Percentiles rank a stretch among this genome's conserved stretches.
These are phyloP conservation scores for Dynastes tityus DNA, from an alignment of 2,888 invertebrate species.

Conservation along the genomic window DNA sequence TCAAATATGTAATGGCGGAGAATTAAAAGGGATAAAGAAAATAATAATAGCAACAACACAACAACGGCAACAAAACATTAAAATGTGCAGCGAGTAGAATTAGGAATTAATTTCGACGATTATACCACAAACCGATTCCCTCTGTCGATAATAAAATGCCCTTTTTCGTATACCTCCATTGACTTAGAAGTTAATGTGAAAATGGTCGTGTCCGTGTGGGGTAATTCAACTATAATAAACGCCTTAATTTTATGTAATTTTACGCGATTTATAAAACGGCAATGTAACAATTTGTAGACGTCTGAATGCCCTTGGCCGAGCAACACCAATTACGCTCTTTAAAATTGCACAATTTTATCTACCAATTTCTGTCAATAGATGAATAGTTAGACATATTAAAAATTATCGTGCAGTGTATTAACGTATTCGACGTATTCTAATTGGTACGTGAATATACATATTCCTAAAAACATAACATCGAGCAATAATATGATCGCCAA, in stretches of 20 bases:
- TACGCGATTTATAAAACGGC: conserved; percentile 41
- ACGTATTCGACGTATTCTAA: no score
- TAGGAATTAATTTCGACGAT: conserved; percentile 50
- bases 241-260: conserved; percentile 50
- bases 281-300: conserved; percentile 45
- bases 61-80: conserved; percentile 42
- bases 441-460: no score
- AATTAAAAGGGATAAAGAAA: conserved; percentile 43
- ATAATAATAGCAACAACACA: conserved; percentile 32
- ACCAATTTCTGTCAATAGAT: no score
- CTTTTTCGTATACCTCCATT: conserved; percentile 35
- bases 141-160: conserved; percentile 35
- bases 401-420: no score
- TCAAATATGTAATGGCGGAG: conserved; percentile 47
- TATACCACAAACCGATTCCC: conserved; percentile 37
- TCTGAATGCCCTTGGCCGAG: conserved; percentile 18
- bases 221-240: conserved; percentile 45
- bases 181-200: conserved; percentile 28
- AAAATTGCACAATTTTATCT: conserved; percentile 3
- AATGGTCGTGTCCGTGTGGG: conserved; percentile 25
- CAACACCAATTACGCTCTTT: conserved; percentile 1
- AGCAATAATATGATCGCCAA: no score
- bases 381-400: no score
- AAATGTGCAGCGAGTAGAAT: conserved; percentile 43
- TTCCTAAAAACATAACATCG: no score